phyloP scores from a whole-genome alignment of 2,797 vertebrate genomes.

The Pangasius sanitwongsei region DNA sequence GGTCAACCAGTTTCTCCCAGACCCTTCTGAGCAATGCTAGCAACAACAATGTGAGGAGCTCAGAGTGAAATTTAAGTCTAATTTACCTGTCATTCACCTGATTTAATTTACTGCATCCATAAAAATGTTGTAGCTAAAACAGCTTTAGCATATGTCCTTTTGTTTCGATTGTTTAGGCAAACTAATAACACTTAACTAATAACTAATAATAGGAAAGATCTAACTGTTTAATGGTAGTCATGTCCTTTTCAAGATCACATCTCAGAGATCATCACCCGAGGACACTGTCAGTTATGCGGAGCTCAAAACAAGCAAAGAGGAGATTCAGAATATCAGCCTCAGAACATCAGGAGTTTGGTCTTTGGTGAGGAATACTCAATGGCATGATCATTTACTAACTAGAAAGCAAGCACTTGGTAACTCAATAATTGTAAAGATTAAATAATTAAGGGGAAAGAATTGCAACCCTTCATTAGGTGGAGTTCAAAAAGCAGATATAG shows the following conservation, averaged over 20 bases:
- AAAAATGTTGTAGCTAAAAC: not conserved
- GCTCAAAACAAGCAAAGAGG: slow-evolving; percentile 65
- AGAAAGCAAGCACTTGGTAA: not conserved
- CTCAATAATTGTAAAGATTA: not conserved
- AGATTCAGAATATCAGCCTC: slow-evolving; percentile 54
- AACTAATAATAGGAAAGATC: not conserved
- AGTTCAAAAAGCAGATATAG: not conserved
- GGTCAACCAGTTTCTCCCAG: slow-evolving; percentile 59
- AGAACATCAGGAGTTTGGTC: slow-evolving; percentile 59
- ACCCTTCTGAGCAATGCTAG: slow-evolving; percentile 57
- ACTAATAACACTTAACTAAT: not conserved
- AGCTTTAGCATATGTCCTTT: not conserved
- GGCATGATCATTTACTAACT: not conserved
- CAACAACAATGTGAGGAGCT: slow-evolving; percentile 66
- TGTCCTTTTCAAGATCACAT: slow-evolving; percentile 59
- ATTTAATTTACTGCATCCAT: not conserved
- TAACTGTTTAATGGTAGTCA: not conserved
- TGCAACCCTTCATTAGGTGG: not conserved
- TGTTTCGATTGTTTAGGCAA: not conserved
- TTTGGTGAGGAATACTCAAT: slow-evolving; percentile 61
- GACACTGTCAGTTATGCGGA: slow-evolving; percentile 65
- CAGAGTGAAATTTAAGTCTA: not conserved
- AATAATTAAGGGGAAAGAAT: not conserved
- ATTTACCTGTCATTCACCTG: not conserved
- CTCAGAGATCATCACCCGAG: slow-evolving; percentile 60